Evolutionary conservation across 2,797 vertebrate genomes (phyloP).

Genomic region (Pelobates cultripes): DNA sequence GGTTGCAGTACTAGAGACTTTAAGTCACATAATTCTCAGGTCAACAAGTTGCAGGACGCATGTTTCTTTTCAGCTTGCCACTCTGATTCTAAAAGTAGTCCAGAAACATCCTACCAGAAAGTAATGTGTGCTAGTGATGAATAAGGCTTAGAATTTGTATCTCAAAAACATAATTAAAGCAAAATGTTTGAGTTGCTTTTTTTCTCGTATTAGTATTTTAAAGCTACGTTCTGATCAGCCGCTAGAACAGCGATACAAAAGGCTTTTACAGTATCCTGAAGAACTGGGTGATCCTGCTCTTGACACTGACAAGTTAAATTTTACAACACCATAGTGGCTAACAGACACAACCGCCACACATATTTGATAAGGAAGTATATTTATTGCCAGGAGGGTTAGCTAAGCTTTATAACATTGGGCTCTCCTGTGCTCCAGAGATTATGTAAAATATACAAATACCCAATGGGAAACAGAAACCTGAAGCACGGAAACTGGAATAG

Average conservation of each 20-base stretch:
- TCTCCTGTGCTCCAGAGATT: slow-evolving; percentile 7
- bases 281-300: background rate
- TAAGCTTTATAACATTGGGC: background rate
- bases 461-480: background rate
- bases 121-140: too few species aligned
- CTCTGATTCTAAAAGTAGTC: too few species aligned
- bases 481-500: background rate
- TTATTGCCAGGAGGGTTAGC: background rate
- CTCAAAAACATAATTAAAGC: too few species aligned
- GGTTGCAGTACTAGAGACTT: too few species aligned
- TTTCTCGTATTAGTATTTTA: too few species aligned
- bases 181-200: too few species aligned
- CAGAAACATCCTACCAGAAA: too few species aligned
- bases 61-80: too few species aligned
- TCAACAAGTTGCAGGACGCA: too few species aligned
- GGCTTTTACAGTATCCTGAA: background rate
- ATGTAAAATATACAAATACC: slow-evolving; percentile 15
- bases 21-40: too few species aligned
- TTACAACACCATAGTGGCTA: background rate
- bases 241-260: background rate
- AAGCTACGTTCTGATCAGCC: background rate
- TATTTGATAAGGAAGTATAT: background rate
- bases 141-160: too few species aligned
- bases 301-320: background rate
- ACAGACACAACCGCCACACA: background rate